Conservation (phyloP, 1,140 invertebrate genomes). For the Heliconius eleuchia region DNA sequence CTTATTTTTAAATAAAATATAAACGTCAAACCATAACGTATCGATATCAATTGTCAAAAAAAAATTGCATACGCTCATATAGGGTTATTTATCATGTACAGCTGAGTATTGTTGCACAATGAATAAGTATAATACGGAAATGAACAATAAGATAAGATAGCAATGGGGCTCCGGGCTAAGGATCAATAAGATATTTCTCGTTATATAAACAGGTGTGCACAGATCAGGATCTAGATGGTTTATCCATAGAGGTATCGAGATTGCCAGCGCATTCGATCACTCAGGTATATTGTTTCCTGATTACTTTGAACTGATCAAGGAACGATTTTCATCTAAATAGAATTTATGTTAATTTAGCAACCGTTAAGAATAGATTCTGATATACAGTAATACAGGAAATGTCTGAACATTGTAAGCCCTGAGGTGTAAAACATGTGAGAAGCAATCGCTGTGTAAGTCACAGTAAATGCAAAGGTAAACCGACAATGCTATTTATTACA, state of each 20-base stretch:
- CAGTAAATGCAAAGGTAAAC: slow-evolving; percentile 74
- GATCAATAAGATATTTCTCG: slow-evolving; percentile 41
- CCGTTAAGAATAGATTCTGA: slow-evolving; percentile 62
- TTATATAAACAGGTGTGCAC: slow-evolving; percentile 39
- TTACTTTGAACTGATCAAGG: slow-evolving; percentile 55
- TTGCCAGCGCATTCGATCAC: slow-evolving; percentile 53
- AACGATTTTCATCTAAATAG: slow-evolving; percentile 67
- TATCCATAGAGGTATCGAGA: slow-evolving; percentile 38
- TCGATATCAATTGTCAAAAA: not conserved
- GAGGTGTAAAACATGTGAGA: slow-evolving; percentile 66
- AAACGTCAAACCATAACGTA: not conserved
- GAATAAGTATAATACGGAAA: slow-evolving; percentile 28
- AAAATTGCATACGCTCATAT: not conserved
- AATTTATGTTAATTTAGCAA: slow-evolving; percentile 73
- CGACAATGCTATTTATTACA: slow-evolving; percentile 42
- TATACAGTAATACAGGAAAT: slow-evolving; percentile 75
- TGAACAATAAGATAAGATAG: slow-evolving; percentile 34
- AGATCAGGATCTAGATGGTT: slow-evolving; percentile 37
- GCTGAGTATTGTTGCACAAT: not conserved
- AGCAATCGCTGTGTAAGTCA: slow-evolving; percentile 66
- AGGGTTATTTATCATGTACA: not conserved
- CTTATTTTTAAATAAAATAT: too few relatives aligned
- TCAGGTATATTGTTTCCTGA: slow-evolving; percentile 62
- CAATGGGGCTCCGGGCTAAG: slow-evolving; percentile 27
- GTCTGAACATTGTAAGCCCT: slow-evolving; percentile 65